Conservation (phyloP, 2,888 invertebrate species). For the Melanotus villosus region DNA sequence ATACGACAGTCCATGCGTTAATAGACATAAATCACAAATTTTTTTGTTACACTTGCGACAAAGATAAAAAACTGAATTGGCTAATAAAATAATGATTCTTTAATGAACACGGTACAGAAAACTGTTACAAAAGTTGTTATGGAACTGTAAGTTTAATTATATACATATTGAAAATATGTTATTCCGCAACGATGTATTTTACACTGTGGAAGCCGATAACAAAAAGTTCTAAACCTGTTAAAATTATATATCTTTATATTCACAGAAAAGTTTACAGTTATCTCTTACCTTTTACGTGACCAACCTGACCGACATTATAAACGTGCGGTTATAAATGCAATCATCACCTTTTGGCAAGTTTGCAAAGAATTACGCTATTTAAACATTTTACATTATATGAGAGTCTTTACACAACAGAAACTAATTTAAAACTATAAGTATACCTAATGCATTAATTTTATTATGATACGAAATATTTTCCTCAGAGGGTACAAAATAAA, state of each 20-base stretch:
- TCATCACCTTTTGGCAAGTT: not conserved
- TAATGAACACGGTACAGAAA: constrained; percentile 31
- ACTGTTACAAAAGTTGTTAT: constrained; percentile 24
- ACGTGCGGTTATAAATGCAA: not conserved
- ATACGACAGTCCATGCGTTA: too few species aligned
- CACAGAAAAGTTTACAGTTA: not conserved
- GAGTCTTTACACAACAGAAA: not conserved
- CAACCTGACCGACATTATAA: not conserved
- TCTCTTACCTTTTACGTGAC: not conserved
- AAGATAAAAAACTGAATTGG: too few species aligned
- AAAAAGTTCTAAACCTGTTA: too few species aligned
- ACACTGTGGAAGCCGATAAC: too few species aligned
- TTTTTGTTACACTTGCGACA: too few species aligned
- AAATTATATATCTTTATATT: not conserved
- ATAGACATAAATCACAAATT: too few species aligned
- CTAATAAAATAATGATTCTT: constrained; percentile 30
- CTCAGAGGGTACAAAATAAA: constrained; percentile 45
- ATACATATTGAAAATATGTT: constrained; percentile 7
- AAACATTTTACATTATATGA: not conserved
- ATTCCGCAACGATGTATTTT: not conserved
- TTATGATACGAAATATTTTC: not conserved
- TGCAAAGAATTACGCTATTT: not conserved
- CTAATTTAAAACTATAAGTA: not conserved
- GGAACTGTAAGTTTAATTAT: constrained; percentile 10
- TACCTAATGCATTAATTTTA: not conserved